phyloP scores from a whole-genome alignment of 2,797 vertebrate genomes.

The Todus mexicanus region DNA sequence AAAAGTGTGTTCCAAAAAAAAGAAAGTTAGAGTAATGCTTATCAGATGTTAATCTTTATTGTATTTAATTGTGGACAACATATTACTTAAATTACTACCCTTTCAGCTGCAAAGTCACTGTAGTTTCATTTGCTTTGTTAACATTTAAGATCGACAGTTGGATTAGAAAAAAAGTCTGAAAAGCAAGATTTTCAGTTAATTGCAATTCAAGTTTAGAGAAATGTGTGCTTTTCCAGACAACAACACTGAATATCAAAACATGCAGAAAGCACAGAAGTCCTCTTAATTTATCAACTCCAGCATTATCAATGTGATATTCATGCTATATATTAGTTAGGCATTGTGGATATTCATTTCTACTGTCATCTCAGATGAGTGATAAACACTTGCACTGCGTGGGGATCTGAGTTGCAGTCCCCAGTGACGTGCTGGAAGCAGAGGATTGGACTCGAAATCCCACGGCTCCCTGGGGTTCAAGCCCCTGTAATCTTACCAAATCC shows the following conservation, averaged over 20 bases:
- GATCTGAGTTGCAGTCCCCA: not conserved
- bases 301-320: not conserved
- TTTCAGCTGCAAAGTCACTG: not conserved
- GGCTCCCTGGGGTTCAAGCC: not conserved
- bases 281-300: not conserved
- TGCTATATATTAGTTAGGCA: not conserved
- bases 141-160: not conserved
- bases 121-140: slow-evolving; percentile 3
- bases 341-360: not conserved
- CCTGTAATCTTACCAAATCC: not conserved
- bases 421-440: not conserved
- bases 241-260: not conserved
- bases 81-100: not conserved
- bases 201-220: not conserved
- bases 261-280: not conserved
- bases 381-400: not conserved
- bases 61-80: not conserved
- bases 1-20: slow-evolving; percentile 7
- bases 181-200: not conserved
- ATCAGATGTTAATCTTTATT: not conserved
- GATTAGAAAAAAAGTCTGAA: not conserved
- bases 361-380: not conserved
- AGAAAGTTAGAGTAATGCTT: slow-evolving; percentile 15
- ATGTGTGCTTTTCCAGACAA: not conserved
- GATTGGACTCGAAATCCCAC: not conserved